Evolutionary conservation across 2,113 vertebrate genomes (phyloP).

Genomic region (Cichladusa arquata): DNA sequence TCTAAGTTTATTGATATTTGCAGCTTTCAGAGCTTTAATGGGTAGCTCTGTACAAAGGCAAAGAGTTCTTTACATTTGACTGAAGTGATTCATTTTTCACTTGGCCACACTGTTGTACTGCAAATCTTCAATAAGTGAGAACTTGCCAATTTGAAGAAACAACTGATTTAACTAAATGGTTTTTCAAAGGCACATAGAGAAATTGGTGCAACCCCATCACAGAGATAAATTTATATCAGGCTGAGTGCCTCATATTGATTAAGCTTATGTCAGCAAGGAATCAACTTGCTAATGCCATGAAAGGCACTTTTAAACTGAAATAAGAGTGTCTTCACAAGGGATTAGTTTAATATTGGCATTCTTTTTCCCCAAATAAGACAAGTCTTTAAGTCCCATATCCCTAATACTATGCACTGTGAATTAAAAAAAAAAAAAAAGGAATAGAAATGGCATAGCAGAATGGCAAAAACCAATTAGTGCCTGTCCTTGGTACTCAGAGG

Average conservation of each 20-base stretch:
- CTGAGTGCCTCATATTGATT: conserved; percentile 48
- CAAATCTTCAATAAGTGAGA: background rate
- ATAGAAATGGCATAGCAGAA: background rate
- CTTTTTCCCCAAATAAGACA: background rate
- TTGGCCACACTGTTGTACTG: background rate
- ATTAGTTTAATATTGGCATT: conserved; percentile 26
- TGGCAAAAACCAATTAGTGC: background rate
- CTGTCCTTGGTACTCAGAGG: background rate
- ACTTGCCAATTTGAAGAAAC: background rate
- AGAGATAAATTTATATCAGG: conserved; percentile 16
- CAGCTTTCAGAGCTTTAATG: background rate
- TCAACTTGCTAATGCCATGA: conserved; percentile 44
- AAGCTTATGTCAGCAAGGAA: conserved; percentile 41
- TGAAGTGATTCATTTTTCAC: background rate
- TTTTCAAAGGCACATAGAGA: background rate
- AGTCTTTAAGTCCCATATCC: background rate
- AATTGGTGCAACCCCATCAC: background rate
- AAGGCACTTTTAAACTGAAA: conserved; percentile 43
- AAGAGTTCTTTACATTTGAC: background rate
- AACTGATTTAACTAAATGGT: conserved; percentile 4
- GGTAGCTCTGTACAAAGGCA: background rate
- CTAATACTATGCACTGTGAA: background rate
- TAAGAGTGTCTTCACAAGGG: background rate
- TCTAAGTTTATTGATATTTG: conserved; percentile 25
- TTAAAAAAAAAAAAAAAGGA: background rate